These are phyloP conservation scores for Argentina silus DNA, from an alignment of 2,797 vertebrate genomes.

Conservation along the genomic window DNA sequence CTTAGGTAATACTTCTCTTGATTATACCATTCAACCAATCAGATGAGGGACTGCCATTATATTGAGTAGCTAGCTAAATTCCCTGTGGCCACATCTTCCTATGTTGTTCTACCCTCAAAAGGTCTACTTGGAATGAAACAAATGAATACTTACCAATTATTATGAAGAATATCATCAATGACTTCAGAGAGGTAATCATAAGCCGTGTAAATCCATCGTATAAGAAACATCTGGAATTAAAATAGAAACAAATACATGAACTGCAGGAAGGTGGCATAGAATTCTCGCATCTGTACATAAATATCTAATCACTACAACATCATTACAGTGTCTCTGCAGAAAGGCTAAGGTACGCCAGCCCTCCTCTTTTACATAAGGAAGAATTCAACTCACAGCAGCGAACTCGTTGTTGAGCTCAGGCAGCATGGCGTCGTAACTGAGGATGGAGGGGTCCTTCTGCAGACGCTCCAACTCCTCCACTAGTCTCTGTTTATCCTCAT, in stretches of 20 bases:
- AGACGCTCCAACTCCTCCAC: constrained; percentile 87
- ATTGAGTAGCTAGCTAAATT: not conserved
- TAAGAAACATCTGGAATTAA: constrained; percentile 85
- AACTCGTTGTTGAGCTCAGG: constrained; percentile 92
- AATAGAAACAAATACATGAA: not conserved
- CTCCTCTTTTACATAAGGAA: not conserved
- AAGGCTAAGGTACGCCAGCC: not conserved
- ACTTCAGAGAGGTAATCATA: constrained; percentile 86
- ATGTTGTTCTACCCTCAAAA: not conserved
- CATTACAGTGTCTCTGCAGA: not conserved
- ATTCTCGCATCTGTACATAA: not conserved
- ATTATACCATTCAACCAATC: not conserved
- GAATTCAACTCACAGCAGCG: constrained; percentile 82
- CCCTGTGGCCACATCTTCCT: too few species aligned
- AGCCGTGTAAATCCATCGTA: constrained; percentile 87
- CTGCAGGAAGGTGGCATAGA: not conserved
- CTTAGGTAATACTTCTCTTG: not conserved
- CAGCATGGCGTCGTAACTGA: constrained; percentile 84
- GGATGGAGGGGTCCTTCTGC: constrained; percentile 86
- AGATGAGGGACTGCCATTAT: not conserved
- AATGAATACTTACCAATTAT: constrained; percentile 85
- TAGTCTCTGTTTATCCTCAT: constrained; percentile 85
- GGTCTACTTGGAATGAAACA: not conserved
- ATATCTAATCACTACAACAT: not conserved
- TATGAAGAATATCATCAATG: constrained; percentile 90